phyloP scores from a whole-genome alignment of 1,140 invertebrate species.

The Phocides pigmalion region DNA sequence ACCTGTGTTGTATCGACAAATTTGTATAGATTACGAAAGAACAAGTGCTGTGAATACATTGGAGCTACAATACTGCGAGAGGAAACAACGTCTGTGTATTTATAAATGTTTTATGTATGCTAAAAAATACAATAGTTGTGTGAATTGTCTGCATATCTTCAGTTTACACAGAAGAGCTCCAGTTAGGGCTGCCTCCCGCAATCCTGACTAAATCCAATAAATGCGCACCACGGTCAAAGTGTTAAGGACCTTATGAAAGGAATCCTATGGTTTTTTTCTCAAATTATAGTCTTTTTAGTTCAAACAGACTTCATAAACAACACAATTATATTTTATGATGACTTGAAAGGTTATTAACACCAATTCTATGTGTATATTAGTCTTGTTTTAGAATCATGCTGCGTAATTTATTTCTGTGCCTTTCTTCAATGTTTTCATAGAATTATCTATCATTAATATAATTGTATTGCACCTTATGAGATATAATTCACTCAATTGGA shows the following conservation, averaged over 20 bases:
- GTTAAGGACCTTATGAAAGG: background rate
- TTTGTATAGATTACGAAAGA: no score
- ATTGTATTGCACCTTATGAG: slow-evolving; percentile 6
- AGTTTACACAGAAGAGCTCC: no score
- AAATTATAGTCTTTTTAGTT: background rate
- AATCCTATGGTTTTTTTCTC: background rate
- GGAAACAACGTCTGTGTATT: no score
- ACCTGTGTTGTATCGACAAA: no score
- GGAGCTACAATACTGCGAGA: no score
- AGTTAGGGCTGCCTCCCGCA: no score
- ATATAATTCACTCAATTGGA: slow-evolving; percentile 10
- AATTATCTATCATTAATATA: slow-evolving; percentile 4
- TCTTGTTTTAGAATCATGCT: slow-evolving; percentile 7
- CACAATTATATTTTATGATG: background rate
- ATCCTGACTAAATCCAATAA: no score
- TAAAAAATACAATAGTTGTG: no score
- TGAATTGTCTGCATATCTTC: no score
- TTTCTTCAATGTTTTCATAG: slow-evolving; percentile 12
- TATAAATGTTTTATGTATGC: no score
- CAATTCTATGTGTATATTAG: slow-evolving; percentile 15
- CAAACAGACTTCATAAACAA: background rate
- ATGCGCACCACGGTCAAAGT: no score
- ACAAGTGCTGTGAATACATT: no score
- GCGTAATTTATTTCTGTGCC: slow-evolving; percentile 25
- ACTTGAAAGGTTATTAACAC: slow-evolving; percentile 14